Percentiles rank a stretch among this genome's conserved stretches.
Conservation (phyloP, 1,140 invertebrate genomes). For the Drosophila santomea region DNA sequence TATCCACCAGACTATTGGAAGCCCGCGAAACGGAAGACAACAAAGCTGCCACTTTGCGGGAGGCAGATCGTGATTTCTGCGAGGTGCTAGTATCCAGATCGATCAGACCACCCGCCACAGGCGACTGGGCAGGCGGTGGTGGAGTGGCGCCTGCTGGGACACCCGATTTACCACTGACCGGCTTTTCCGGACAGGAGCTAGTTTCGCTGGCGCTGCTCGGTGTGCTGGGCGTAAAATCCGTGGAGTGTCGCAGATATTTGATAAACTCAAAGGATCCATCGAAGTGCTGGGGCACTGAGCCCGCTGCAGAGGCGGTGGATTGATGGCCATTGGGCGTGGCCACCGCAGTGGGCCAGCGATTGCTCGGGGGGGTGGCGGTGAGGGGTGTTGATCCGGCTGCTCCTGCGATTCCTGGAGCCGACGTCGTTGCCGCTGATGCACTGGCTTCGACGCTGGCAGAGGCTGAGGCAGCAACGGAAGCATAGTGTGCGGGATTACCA, state of each 20-base stretch:
- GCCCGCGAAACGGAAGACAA: constrained; percentile 78
- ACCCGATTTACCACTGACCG: constrained; percentile 27
- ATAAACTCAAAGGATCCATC: constrained; percentile 84
- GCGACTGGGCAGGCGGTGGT: constrained; percentile 58
- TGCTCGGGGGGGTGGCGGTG: constrained; percentile 38
- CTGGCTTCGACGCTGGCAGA: constrained; percentile 12
- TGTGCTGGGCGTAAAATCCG: constrained; percentile 65
- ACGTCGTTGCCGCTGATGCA: constrained; percentile 25
- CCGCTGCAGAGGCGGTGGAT: constrained; percentile 17
- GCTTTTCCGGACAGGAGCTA: constrained; percentile 40
- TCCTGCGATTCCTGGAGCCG: background rate
- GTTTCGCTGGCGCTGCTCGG: constrained; percentile 21
- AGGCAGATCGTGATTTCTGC: constrained; percentile 77
- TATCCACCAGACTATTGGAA: constrained; percentile 73
- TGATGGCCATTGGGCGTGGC: constrained; percentile 65
- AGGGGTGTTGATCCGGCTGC: constrained; percentile 16
- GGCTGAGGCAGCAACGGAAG: constrained; percentile 6
- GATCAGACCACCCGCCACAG: constrained; percentile 59
- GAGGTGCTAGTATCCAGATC: constrained; percentile 78
- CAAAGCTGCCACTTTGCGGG: constrained; percentile 74
- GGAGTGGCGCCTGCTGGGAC: constrained; percentile 41
- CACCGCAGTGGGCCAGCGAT: constrained; percentile 75
- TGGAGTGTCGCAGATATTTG: constrained; percentile 81
- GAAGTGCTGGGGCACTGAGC: constrained; percentile 70
- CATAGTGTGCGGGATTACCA: constrained; percentile 17